Base-by-base conservation (phyloP, 53 echinoderm and acorn worm genomes). In the Henricia sp. region DNA sequence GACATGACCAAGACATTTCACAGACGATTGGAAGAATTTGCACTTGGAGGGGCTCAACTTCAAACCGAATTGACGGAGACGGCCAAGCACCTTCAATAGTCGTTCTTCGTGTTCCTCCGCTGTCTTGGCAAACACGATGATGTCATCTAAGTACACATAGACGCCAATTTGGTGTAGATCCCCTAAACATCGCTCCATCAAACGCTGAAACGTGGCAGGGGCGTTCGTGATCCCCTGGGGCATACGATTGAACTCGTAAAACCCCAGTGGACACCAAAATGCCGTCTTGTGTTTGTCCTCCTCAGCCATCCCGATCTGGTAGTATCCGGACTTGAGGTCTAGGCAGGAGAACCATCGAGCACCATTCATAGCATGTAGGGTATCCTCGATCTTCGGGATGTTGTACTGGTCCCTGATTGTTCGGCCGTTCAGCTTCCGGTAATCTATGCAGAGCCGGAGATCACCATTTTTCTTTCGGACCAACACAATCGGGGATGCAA, bases 401-500 rank as follows among this genome's bases (percentile, higher is more conserved):
- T 48, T 36, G 54, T 91, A 91, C 70, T 87, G 84, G 43, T 91
- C 88, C 10, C 55, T 68, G 9, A 88, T 53, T 6, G 91, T 91
- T n/a, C 80, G 35, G 2, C 68, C 28, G 35, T 91, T 91, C 0
- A 91, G 71, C 17, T 73, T 44, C 13, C 88, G 41, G 66, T 91
- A 91, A 34, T 91, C 91, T 1, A 91, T 69, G 20, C 83, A 83
- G 1, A 91, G 77, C 0, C 88, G 76, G 0, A 88, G 19, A 20
- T 77, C 84, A 38, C 83, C 84, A 55, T 91, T 88, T 78, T 76
- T 91, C 69, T 91, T 91, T 0, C 84, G 77, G 50, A 88, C 84
- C 17, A 91, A 84, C 9, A 88, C 88, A 16, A 91, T 91, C 0
- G 87, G 68, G 16, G 87, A 87, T 13, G 84, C 83, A 50, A 83